Evolutionary conservation across 2,797 vertebrate genomes (phyloP).

Genomic region (Paratrypauchen microcephalus): DNA sequence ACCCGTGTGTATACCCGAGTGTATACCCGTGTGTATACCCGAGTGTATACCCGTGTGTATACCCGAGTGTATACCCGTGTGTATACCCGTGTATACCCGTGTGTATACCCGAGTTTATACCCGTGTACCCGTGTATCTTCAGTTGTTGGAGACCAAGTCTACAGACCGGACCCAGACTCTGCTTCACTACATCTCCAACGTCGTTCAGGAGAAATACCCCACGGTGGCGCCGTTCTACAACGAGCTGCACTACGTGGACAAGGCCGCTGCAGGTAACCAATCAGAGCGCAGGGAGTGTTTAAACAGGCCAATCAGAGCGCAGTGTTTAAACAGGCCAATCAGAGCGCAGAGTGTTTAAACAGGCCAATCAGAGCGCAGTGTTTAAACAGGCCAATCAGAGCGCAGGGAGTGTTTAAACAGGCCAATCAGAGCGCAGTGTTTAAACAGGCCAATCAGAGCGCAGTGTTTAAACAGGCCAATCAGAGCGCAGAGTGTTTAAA

Average conservation of each 20-base stretch:
- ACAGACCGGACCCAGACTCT: conserved; percentile 93
- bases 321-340: no score
- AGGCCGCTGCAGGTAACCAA: conserved; percentile 88
- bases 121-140: neutral
- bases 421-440: no score
- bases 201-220: conserved; percentile 90
- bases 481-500: neutral
- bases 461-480: neutral
- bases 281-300: neutral
- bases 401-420: no score
- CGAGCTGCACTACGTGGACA: conserved; percentile 96
- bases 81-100: no score
- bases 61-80: no score
- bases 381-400: neutral
- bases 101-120: no score
- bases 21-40: no score
- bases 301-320: neutral
- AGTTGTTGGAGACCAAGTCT: conserved; percentile 96
- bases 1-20: no score
- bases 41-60: no score
- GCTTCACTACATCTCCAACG: conserved; percentile 92
- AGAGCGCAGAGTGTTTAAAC: neutral
- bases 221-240: conserved; percentile 88
- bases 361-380: neutral
- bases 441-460: neutral